Evolutionary conservation across 2,113 vertebrate genomes (phyloP).

Genomic region (Erythrocercus mccallii): DNA sequence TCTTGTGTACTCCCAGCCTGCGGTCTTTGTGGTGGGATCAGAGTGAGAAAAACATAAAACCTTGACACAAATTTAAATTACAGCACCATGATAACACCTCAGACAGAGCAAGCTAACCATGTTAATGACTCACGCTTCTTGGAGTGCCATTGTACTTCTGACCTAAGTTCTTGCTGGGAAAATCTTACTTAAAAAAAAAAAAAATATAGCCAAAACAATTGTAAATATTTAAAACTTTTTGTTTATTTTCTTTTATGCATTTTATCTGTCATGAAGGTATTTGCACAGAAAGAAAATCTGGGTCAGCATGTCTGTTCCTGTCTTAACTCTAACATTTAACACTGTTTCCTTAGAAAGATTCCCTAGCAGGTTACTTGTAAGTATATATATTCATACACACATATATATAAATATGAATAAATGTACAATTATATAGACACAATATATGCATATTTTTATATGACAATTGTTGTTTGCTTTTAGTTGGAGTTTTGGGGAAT

Average conservation of each 20-base stretch:
- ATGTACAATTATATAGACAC: not conserved
- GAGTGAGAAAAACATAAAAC: not conserved
- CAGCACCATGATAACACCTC: not conserved
- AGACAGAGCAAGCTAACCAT: not conserved
- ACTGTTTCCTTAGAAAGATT: not conserved
- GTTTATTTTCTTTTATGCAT: not conserved
- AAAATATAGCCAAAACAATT: not conserved
- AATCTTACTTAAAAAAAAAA: not conserved
- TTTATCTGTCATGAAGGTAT: not conserved
- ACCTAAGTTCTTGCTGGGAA: not conserved
- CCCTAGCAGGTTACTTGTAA: not conserved
- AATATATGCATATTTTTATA: not conserved
- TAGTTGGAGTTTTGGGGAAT: rapidly evolving
- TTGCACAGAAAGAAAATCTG: not conserved
- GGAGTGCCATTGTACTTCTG: not conserved
- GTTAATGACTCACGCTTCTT: not conserved
- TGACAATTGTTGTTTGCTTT: not conserved
- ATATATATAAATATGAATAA: not conserved
- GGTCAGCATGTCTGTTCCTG: not conserved
- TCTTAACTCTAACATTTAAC: not conserved
- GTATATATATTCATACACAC: not conserved
- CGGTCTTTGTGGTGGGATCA: not conserved
- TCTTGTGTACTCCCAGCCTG: not conserved
- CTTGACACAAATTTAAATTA: not conserved
- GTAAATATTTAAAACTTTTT: not conserved